Evolutionary conservation across 2,113 vertebrate species (phyloP).

Genomic region (Cebidichthys violaceus): DNA sequence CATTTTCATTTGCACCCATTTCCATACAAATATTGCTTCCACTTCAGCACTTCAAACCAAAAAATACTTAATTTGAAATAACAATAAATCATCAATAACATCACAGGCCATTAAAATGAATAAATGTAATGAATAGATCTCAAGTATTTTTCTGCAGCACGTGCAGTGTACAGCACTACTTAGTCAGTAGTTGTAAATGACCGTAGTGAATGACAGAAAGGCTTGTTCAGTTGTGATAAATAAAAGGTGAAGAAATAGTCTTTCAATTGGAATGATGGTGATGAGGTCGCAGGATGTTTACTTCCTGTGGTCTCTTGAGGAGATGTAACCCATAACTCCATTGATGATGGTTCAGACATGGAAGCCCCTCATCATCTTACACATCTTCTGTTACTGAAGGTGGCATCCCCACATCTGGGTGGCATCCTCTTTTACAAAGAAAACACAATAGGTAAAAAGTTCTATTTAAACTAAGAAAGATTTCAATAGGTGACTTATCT

Average conservation of each 20-base stretch:
- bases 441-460: not conserved
- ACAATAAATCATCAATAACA: constrained; percentile 64
- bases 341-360: constrained; percentile 84
- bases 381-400: constrained; percentile 68
- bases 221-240: constrained; percentile 12
- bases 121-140: constrained; percentile 63
- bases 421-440: constrained; percentile 1
- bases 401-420: constrained; percentile 10
- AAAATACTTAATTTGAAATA: constrained; percentile 69
- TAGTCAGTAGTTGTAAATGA: constrained; percentile 14
- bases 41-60: constrained; percentile 17
- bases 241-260: not conserved
- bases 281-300: constrained; percentile 11
- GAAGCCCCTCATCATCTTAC: constrained; percentile 85
- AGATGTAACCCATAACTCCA: constrained; percentile 84
- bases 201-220: constrained; percentile 46
- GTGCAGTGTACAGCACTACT: constrained; percentile 27
- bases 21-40: constrained; percentile 28
- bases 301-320: constrained; percentile 71
- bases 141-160: constrained; percentile 45
- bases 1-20: not conserved
- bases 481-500: constrained; percentile 54
- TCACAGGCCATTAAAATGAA: constrained; percentile 59
- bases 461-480: constrained; percentile 66
- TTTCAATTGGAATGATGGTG: constrained; percentile 5